Percentiles rank a stretch among this genome's conserved stretches.
phyloP scores from a whole-genome alignment of 2,113 vertebrate species.

The Solea senegalensis region DNA sequence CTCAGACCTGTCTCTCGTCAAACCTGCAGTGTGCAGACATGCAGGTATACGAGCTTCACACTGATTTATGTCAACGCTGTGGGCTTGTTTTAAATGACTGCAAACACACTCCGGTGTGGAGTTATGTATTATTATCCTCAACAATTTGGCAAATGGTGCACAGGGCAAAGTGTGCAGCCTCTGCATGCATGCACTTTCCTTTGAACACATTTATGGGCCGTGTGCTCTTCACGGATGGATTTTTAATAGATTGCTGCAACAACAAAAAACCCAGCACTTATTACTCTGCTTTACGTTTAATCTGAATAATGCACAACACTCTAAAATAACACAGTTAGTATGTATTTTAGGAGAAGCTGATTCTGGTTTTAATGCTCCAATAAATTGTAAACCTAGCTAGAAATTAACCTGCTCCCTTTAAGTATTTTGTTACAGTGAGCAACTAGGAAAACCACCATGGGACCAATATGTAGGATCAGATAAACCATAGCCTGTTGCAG shows the following conservation, averaged over 20 bases:
- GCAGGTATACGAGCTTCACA: constrained; percentile 48
- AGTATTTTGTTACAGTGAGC: constrained; percentile 42
- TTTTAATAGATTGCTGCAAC: background rate
- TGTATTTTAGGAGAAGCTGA: background rate
- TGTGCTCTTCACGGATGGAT: background rate
- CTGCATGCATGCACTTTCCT: constrained; percentile 2
- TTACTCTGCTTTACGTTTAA: background rate
- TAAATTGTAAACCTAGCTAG: constrained; percentile 8
- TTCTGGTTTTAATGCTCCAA: constrained; percentile 15
- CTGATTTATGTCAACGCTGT: constrained; percentile 55
- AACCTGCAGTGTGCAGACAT: constrained; percentile 47
- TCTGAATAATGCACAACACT: background rate
- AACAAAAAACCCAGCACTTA: background rate
- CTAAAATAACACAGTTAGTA: background rate
- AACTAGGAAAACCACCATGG: constrained; percentile 41
- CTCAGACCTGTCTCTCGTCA: constrained; percentile 78
- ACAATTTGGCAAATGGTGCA: constrained; percentile 34
- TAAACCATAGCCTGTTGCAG: constrained; percentile 41
- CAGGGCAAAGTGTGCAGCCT: constrained; percentile 13
- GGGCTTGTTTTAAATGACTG: constrained; percentile 50
- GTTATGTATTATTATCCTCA: constrained; percentile 41
- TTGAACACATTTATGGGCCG: background rate
- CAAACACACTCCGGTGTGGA: constrained; percentile 50
- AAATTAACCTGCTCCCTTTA: constrained; percentile 14
- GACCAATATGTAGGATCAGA: constrained; percentile 58